Base-by-base conservation (phyloP, 2,888 invertebrate species). In the Tetramorium bicarinatum region DNA sequence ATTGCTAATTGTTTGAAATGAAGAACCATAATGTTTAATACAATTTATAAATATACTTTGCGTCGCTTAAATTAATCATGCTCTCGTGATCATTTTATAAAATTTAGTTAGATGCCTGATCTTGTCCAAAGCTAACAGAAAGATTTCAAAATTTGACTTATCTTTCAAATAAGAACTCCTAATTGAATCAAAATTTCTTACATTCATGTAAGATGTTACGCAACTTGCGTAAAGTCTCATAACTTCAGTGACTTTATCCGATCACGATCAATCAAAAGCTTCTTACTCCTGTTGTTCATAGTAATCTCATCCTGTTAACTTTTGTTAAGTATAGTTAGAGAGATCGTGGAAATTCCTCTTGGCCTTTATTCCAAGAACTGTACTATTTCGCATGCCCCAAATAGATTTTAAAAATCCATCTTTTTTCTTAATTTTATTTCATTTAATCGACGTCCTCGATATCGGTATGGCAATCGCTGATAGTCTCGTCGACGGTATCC, bases 391-490 rank as follows among this genome's bases (percentile, higher is more conserved):
- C 13, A 47, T 66, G 13, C 7, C 25, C 1, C 34, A n/a, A 49
- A 21, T 56, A 71, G 41, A 44, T 76, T 52, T 13, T 69, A 8
- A 3, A 29, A 25, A 49, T 52, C 4, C 8, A 1, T 21, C 54
- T 21, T 67, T 44, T n/a, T 1, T 34, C 18, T 21, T 38, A 25
- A 52, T 47, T 47, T 2, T 66, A 83, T 71, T 85, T 52, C 2
- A 41, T 61, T 89, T 91, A 93, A 77, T 95, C 94, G 18, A 95
- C 84, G 59, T 95, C 95, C 64, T 95, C 95, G 9, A 94, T 87
- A 44, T 95, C 95, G 21, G 95, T 95, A 52, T 93, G 93, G 71
- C 90, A 90, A 49, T 94, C 95, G 83, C 90, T 93, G 8, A 89
- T 85, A 2, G 91, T 88, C 0, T 91, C 92, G 0, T 92, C 94